Evolutionary conservation across 2,113 vertebrate species (phyloP).

Genomic region (Montifringilla adamsi): DNA sequence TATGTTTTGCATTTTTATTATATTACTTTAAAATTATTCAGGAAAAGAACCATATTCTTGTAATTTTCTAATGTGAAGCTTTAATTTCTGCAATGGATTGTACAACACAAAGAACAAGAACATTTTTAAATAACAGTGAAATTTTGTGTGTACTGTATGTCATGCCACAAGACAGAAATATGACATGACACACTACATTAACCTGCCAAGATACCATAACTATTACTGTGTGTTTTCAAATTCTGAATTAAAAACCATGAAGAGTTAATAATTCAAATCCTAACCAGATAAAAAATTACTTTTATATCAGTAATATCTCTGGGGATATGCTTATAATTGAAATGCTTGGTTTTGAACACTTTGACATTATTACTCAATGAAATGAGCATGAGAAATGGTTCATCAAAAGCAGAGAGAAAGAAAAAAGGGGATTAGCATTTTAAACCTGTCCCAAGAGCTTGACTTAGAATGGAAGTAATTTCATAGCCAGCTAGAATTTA

Average conservation of each 20-base stretch:
- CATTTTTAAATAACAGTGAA: neutral
- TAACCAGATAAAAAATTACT: slow-evolving; percentile 63
- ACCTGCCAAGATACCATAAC: slow-evolving; percentile 19
- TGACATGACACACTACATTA: slow-evolving; percentile 22
- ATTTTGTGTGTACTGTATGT: neutral
- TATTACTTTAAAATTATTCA: neutral
- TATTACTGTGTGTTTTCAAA: neutral
- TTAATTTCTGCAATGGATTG: neutral
- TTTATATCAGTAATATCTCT: slow-evolving; percentile 54
- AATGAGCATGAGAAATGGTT: slow-evolving; percentile 68
- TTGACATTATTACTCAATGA: slow-evolving; percentile 65
- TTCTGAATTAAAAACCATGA: slow-evolving; percentile 42
- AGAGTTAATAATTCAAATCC: slow-evolving; percentile 62
- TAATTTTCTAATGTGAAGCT: neutral
- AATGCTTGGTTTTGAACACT: slow-evolving; percentile 63
- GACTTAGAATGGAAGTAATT: slow-evolving; percentile 61
- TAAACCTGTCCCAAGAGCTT: slow-evolving; percentile 49
- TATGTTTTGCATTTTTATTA: neutral
- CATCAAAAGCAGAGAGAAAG: slow-evolving; percentile 38
- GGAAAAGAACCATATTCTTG: neutral
- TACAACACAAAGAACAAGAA: neutral
- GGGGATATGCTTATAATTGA: slow-evolving; percentile 54
- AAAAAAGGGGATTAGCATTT: slow-evolving; percentile 45
- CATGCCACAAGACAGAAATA: slow-evolving; percentile 24
- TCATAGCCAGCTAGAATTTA: slow-evolving; percentile 54